Conservation (phyloP, 2,888 invertebrate genomes). For the Gisinianus flammeolus region DNA sequence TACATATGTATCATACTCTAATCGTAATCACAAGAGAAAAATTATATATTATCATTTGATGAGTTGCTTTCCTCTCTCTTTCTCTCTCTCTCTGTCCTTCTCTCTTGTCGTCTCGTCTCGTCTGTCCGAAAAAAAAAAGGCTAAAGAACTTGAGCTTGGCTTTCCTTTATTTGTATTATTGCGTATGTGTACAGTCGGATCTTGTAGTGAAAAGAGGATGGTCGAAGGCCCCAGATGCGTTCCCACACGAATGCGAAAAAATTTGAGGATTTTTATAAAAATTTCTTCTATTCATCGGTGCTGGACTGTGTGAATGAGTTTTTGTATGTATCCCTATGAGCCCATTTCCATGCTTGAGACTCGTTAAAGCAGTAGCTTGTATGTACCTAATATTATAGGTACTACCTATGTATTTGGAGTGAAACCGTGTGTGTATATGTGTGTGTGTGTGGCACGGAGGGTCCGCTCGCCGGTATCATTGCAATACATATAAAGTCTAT, state of each 20-base stretch:
- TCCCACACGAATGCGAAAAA: constrained; percentile 51
- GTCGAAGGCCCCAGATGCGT: constrained; percentile 41
- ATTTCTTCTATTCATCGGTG: constrained; percentile 28
- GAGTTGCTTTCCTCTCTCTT: constrained; percentile 3
- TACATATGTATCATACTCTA: not conserved
- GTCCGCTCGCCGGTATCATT: not conserved
- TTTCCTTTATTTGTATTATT: not conserved
- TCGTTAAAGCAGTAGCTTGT: not conserved
- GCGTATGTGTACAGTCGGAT: not conserved
- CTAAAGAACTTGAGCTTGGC: constrained; percentile 26
- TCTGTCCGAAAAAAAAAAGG: constrained; percentile 14
- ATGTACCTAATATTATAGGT: not conserved
- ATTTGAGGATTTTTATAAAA: constrained; percentile 50
- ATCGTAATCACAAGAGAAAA: not conserved
- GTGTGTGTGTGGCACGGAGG: not conserved
- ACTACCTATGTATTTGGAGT: not conserved
- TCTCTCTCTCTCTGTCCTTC: not conserved
- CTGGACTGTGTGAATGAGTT: constrained; percentile 15
- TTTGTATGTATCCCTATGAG: not conserved
- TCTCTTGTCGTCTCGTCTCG: not conserved
- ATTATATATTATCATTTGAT: constrained; percentile 14
- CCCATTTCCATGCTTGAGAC: not conserved
- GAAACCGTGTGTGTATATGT: not conserved
- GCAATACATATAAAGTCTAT: not conserved
- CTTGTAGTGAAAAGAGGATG: constrained; percentile 9